phyloP scores from a whole-genome alignment of 2,113 vertebrate genomes.

The Siniperca knerii region DNA sequence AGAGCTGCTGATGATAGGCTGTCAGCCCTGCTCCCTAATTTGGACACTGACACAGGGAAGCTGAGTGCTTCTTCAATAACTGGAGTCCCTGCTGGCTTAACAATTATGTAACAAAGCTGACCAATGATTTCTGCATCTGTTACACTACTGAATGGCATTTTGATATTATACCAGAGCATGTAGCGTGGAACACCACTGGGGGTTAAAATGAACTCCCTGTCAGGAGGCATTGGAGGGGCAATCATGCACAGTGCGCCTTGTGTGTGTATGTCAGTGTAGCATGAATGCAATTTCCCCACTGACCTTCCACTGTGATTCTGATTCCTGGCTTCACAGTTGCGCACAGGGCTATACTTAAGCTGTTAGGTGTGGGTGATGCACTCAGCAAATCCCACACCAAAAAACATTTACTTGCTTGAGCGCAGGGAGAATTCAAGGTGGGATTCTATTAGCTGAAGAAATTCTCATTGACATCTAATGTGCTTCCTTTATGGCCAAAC shows the following conservation, averaged over 20 bases:
- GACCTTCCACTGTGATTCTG: conserved; percentile 63
- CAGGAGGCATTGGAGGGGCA: conserved; percentile 55
- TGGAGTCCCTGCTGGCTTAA: conserved; percentile 67
- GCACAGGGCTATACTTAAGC: conserved; percentile 63
- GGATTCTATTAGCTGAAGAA: conserved; percentile 45
- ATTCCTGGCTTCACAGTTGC: conserved; percentile 40
- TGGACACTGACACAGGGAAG: conserved; percentile 70
- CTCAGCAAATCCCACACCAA: conserved; percentile 44
- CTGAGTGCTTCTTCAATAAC: conserved; percentile 66
- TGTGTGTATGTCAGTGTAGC: conserved; percentile 67
- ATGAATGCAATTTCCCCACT: conserved; percentile 70
- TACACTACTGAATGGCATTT: conserved; percentile 61
- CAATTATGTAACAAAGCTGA: conserved; percentile 79
- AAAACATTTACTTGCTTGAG: conserved; percentile 47
- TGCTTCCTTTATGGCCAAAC: conserved; percentile 22
- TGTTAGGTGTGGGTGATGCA: conserved; percentile 64
- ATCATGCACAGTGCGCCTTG: conserved; percentile 59
- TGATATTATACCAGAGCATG: conserved; percentile 42
- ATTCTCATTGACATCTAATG: conserved; percentile 37
- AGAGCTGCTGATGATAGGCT: conserved; percentile 75
- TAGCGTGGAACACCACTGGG: conserved; percentile 26
- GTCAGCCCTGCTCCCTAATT: conserved; percentile 71
- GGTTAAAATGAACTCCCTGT: conserved; percentile 70
- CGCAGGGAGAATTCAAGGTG: conserved; percentile 28
- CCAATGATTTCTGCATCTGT: conserved; percentile 70